These are phyloP conservation scores for Parochlus steinenii DNA, from an alignment of 2,888 invertebrate species.

Conservation along the genomic window DNA sequence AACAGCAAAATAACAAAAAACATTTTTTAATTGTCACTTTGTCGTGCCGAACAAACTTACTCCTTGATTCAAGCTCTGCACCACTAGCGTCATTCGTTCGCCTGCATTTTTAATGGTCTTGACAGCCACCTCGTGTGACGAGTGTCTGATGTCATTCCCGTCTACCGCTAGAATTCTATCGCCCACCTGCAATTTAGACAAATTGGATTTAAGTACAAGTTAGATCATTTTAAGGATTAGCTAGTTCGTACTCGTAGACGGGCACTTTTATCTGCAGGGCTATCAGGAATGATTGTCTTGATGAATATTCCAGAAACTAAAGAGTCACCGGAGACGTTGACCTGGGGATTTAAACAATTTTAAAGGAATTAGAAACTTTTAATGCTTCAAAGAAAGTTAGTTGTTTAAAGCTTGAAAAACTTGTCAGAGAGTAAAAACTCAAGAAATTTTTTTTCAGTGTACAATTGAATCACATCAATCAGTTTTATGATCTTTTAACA, in stretches of 20 bases:
- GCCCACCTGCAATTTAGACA: conserved; percentile 23
- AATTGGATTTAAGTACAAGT: too few relatives aligned
- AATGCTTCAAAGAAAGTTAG: too few relatives aligned
- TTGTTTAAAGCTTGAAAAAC: too few relatives aligned
- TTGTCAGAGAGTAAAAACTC: too few relatives aligned
- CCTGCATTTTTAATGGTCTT: conserved; percentile 57
- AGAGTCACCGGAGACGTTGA: conserved; percentile 38
- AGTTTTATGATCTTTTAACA: too few relatives aligned
- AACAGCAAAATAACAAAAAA: background rate
- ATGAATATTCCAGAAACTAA: conserved; percentile 92
- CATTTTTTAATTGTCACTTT: background rate
- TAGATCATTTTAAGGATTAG: background rate
- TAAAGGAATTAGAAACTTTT: too few relatives aligned
- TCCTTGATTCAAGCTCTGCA: conserved; percentile 32
- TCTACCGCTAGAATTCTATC: conserved; percentile 55
- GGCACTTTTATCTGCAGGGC: conserved; percentile 85
- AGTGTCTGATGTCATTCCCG: conserved; percentile 73
- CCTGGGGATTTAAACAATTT: conserved; percentile 16
- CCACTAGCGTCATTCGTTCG: conserved; percentile 57
- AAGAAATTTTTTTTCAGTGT: background rate
- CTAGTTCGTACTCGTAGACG: conserved; percentile 52
- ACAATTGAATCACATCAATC: too few relatives aligned
- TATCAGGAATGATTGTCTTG: conserved; percentile 85
- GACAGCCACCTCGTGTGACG: conserved; percentile 87
- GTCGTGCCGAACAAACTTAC: too few relatives aligned